A percentile compares a stretch with the other conserved stretches of the same genome.
These are phyloP conservation scores for Dicrostonyx torquatus DNA, from an alignment of 2,797 vertebrate genomes.

Conservation along the genomic window DNA sequence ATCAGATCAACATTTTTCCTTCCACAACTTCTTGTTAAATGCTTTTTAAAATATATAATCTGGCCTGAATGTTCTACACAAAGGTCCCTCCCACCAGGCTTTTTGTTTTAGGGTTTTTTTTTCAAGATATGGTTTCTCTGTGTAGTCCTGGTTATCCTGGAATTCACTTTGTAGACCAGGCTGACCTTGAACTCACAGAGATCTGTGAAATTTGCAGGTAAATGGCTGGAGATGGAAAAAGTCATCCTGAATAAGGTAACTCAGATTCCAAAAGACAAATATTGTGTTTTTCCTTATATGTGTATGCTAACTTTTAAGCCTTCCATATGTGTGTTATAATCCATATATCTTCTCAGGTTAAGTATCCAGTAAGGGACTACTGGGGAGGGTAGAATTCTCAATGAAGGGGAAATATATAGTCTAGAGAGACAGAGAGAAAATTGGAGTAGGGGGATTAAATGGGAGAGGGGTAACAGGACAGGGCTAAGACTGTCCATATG, in stretches of 20 bases:
- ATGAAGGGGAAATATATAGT: background rate
- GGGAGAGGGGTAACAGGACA: background rate
- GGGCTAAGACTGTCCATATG: background rate
- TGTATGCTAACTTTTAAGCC: background rate
- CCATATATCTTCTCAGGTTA: background rate
- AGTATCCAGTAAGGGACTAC: background rate
- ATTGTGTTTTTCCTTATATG: background rate
- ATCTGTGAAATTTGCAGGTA: background rate
- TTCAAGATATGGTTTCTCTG: no score
- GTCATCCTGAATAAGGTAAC: background rate
- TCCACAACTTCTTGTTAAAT: constrained; percentile 18
- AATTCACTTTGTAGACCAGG: no score
- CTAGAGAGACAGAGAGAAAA: background rate
- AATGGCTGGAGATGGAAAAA: background rate
- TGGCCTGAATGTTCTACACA: constrained; percentile 13
- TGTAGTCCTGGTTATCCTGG: no score
- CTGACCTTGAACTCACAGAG: no score
- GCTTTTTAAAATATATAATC: background rate
- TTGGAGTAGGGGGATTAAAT: background rate
- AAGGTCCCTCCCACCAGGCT: background rate
- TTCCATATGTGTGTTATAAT: background rate
- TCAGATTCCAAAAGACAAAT: background rate
- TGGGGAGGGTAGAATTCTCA: background rate
- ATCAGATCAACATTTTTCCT: constrained; percentile 13
- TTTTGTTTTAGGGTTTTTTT: no score